Conservation (phyloP, 92 coral and sea anemone species). For the Heliopora coerulea region DNA sequence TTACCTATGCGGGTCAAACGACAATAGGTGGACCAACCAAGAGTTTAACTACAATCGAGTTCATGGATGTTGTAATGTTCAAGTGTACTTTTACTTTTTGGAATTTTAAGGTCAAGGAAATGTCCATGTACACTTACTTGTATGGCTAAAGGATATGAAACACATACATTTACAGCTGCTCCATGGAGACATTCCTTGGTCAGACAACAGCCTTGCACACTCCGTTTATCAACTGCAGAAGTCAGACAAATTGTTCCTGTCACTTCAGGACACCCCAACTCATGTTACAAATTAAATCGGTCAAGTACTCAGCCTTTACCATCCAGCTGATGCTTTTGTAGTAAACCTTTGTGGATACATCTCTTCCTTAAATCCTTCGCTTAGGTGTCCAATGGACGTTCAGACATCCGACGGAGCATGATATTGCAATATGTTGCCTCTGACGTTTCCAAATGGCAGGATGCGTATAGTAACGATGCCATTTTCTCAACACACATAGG, state of each 20-base stretch:
- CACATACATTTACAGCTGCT: not conserved
- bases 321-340: not conserved
- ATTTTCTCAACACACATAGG: not conserved
- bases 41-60: slow-evolving; percentile 4
- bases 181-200: slow-evolving; percentile 14
- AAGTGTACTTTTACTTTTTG: slow-evolving; percentile 42
- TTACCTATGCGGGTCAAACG: not conserved
- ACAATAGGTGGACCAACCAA: not conserved
- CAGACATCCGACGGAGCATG: slow-evolving; percentile 19
- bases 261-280: not conserved
- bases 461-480: not conserved
- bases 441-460: slow-evolving; percentile 4
- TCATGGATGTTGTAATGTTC: not conserved
- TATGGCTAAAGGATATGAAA: slow-evolving; percentile 29
- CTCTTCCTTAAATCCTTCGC: not conserved
- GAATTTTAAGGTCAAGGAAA: slow-evolving; percentile 51
- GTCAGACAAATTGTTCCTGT: not conserved
- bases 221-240: not conserved
- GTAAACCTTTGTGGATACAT: slow-evolving; percentile 4
- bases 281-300: not conserved
- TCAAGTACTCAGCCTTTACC: not conserved
- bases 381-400: slow-evolving; percentile 17
- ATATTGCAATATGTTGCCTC: slow-evolving; percentile 12
- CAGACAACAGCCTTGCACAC: not conserved
- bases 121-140: slow-evolving; percentile 37